Evolutionary conservation across 1,140 invertebrate species (phyloP).

Genomic region (Augochlora pura): DNA sequence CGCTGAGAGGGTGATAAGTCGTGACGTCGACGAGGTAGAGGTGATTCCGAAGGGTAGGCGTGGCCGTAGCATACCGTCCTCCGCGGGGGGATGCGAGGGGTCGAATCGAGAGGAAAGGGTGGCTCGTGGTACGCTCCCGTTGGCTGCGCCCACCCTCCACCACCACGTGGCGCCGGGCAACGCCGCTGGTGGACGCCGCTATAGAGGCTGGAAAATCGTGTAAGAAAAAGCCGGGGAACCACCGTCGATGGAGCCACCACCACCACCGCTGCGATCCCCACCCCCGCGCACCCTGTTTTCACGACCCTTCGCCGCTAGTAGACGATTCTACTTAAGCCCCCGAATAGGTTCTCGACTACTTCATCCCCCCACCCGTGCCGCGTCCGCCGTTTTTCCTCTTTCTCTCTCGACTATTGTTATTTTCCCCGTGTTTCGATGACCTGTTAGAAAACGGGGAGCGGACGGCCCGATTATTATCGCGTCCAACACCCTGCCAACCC

Average conservation of each 20-base stretch:
- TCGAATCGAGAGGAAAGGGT: conserved; percentile 65
- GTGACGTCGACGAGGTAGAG: conserved; percentile 73
- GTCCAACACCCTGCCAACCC: neutral
- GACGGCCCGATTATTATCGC: conserved; percentile 37
- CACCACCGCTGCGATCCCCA: neutral
- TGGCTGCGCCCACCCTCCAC: conserved; percentile 70
- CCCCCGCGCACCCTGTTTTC: conserved; percentile 25
- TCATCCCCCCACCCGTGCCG: neutral
- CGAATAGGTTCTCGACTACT: conserved; percentile 14
- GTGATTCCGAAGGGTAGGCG: conserved; percentile 71
- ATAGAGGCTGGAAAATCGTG: conserved; percentile 63
- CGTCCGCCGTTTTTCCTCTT: neutral
- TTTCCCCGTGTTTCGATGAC: conserved; percentile 44
- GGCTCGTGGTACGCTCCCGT: conserved; percentile 68
- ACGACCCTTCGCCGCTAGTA: neutral
- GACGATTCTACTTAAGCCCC: conserved; percentile 58
- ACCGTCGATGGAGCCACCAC: conserved; percentile 43
- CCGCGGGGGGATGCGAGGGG: conserved; percentile 62
- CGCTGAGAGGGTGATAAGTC: conserved; percentile 78
- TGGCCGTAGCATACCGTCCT: conserved; percentile 65
- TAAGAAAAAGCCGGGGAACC: conserved; percentile 70
- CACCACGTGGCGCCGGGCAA: conserved; percentile 55
- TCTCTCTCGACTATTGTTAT: conserved; percentile 45
- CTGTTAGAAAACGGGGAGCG: neutral
- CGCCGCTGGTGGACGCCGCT: conserved; percentile 47